Evolutionary conservation across 2,113 vertebrate genomes (phyloP), one percentile per base, ranked within the genome.

Genomic region (Stegastes partitus): DNA sequence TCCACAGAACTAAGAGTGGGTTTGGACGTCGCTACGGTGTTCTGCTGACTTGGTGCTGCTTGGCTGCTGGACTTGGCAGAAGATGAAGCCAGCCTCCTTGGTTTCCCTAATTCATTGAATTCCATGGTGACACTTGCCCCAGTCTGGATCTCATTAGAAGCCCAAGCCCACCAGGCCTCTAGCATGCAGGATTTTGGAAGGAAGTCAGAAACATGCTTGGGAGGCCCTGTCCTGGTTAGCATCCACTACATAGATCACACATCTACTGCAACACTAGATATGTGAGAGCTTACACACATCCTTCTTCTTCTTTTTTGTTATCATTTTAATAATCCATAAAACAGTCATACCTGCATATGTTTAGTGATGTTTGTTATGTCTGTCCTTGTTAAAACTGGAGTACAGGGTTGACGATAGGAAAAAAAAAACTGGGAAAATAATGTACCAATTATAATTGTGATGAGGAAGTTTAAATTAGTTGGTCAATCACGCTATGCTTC

Each of bases 81-180:
- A 68, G 83, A 89, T 87, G 68, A 89, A 89, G 68, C 81, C 78
- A 68, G 66, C 63, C 66, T 79, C 68, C 14, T 83, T 6, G n/a
- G 50, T 82, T 77, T 69, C 72, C 63, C 55, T 31, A 71, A 44
- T 59, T 58, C 7, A 55, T 56, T 72, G 88, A 95, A 95, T 95
- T 96, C 95, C 94, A 91, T 90, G 89, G 87, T 94, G 93, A 94
- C 93, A 87, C 94, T 96, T 91, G 78, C 77, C 58, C 68, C 89
- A 85, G 93, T 93, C 96, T 97, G 96, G 94, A 95, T 96, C 89
- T 89, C 84, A 95, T 97, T 97, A 97, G 71, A 22, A 88, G 80
- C 92, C 91, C 55, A 92, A 73, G 93, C 92, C 94, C 96, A 95
- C 93, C 89, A 91, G 90, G 85, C 85, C 88, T 87, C 58, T 87